Base-by-base conservation (phyloP, 2,113 vertebrate species). In the Brachypteracias leptosomus region DNA sequence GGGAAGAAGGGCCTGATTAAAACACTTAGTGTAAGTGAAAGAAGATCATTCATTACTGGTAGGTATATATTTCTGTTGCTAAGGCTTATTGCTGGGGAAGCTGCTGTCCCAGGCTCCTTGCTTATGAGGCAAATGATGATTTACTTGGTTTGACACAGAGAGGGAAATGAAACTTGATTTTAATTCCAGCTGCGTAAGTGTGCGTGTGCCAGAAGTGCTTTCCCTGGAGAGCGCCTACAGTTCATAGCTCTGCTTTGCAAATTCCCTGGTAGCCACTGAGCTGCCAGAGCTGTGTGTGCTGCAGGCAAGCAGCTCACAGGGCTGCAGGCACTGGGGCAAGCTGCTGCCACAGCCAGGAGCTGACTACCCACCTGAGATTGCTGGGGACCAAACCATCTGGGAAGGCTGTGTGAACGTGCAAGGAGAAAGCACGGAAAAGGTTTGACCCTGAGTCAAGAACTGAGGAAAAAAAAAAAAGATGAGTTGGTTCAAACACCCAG, bases 341-440 rank as follows among this genome's bases (percentile, higher is more conserved):
- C 7, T 0, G 3, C 28, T 51, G 65, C 55, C 5, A 8, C 29
- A 14, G 40, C 9, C 2, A 3, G n/a, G 33, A 40, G 16, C 17
- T 85, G 54, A 71, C 52, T 31, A n/a, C 49, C 38, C 59, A 26
- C 28, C 59, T 0, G 4, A 75, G 58, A 8, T 1, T 63, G 54
- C 29, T 2, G 1, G 9, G 47, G 83, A 62, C 47, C 29, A 75
- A 12, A 29, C 2, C 51, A 47, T 47, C 31, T 54, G 52, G 89
- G 65, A 77, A 61, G 1, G 6, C 1, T 0, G 6, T 10, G 47
- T 6, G 40, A 26, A 19, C 4, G 20, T 16, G 58, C 0, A 4
- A 52, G 54, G 24, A 58, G 33, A 40, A 55, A 42, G 57, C 40
- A 44, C 3, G 31, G 38, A 15, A 78, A 59, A 20, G 26, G 7